Evolutionary conservation across 2,888 invertebrate species (phyloP).

Genomic region (Dicyrtomina minuta): DNA sequence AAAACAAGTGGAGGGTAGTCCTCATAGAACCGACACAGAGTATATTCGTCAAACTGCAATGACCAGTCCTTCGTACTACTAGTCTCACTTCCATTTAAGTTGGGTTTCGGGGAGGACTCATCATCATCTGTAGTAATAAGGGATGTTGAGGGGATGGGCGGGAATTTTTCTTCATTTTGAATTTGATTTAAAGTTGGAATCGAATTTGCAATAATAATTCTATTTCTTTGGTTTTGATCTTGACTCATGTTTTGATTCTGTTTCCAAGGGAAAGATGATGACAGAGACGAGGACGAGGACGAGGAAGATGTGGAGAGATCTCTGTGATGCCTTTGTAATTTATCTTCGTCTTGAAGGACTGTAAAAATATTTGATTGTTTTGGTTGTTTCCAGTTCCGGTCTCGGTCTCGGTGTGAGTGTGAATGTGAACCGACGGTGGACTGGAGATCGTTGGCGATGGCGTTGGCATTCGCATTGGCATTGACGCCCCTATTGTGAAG

Average conservation of each 20-base stretch:
- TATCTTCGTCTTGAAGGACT: too few species aligned
- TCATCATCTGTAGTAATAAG: background rate
- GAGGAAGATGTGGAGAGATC: too few species aligned
- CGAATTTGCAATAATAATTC: too few species aligned
- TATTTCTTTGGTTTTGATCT: too few species aligned
- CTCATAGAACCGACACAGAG: constrained; percentile 30
- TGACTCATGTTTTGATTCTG: too few species aligned
- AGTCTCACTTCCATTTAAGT: background rate
- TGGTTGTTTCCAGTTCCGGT: background rate
- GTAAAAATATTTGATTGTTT: background rate
- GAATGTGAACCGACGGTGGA: background rate
- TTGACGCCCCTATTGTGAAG: background rate
- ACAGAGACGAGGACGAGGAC: too few species aligned
- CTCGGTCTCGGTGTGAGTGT: background rate
- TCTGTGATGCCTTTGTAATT: too few species aligned
- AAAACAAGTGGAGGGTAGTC: constrained; percentile 36
- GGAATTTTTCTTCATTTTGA: background rate
- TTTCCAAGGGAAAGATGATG: too few species aligned
- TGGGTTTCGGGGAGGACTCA: background rate
- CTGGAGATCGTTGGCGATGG: too few species aligned
- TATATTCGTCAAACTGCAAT: background rate
- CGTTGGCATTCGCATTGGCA: too few species aligned
- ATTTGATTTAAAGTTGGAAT: too few species aligned
- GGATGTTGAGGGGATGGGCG: too few species aligned
- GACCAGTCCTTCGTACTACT: background rate